Base-by-base conservation (phyloP, 1,140 invertebrate species). In the Halyomorpha halys region DNA sequence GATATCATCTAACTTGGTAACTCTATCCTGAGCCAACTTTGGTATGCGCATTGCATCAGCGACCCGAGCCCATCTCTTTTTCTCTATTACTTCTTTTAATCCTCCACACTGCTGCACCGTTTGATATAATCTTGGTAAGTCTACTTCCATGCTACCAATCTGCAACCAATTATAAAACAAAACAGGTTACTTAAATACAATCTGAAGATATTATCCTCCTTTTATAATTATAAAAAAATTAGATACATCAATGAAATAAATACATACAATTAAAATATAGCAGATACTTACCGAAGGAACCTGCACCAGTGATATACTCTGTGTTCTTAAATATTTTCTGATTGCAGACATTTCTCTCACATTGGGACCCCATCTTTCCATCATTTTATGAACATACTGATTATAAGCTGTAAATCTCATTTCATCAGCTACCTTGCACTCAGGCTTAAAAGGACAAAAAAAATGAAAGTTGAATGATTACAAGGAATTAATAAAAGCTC, bases 351-450 rank as follows among this genome's bases (percentile, higher is more conserved):
- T 80, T 74, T 94, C 89, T 94, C 88, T 85, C 0, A 89, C 85
- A 74, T 90, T 93, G 0, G 90, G 86, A 0, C 93, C 92, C 91
- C 91, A 96, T 5, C 93, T 81, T 68, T 87, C 82, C 66, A 88
- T 81, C 84, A 97, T 86, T 69, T 91, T 90, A 71, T 94, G 87
- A 21, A 95, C 83, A 69, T 94, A 94, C 71, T 97, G 94, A 75
- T 94, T 92, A 62, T 92, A 88, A 1, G 89, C 89, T 0, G 86
- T 90, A 71, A 96, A 97, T 61, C 87, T 77, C 82, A 91, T 89
- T 70, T 87, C 87, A 71, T 89, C 89, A 44, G 83, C 83, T 0
- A 95, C 84, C 71, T 88, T 86, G 71, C 91, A 94, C 70, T 92
- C 87, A 0, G 91, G 88, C 78, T 85, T 39, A 1, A 39, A 39